A percentile compares a stretch with the other conserved stretches of the same genome.
These are phyloP conservation scores for Thyatira batis DNA, from an alignment of 2,888 invertebrate species.

Conservation along the genomic window DNA sequence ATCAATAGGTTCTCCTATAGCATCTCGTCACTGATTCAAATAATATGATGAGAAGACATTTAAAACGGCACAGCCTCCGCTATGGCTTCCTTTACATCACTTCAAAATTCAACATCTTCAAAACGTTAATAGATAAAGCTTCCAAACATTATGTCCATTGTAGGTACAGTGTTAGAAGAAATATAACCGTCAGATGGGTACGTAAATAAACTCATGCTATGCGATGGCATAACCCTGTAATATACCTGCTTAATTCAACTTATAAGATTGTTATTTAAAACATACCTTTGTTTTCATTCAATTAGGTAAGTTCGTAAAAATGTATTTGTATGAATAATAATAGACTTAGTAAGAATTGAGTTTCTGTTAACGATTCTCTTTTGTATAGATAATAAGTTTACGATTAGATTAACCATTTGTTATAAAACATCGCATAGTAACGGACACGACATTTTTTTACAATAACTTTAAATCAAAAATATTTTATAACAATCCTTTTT, in stretches of 20 bases:
- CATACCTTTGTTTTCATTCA: background rate
- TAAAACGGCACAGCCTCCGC: constrained; percentile 28
- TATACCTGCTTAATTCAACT: background rate
- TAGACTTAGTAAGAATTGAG: background rate
- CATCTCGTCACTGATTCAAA: constrained; percentile 6
- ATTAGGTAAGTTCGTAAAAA: background rate
- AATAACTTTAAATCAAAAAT: background rate
- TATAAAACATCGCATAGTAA: background rate
- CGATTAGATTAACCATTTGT: background rate
- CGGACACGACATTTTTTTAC: too few relatives aligned
- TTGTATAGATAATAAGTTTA: too few relatives aligned
- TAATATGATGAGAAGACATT: constrained; percentile 11
- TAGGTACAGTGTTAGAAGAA: background rate
- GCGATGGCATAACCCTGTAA: background rate
- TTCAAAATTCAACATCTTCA: background rate
- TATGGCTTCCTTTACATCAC: constrained; percentile 23
- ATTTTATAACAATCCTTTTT: background rate
- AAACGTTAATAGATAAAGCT: background rate
- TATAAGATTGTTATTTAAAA: background rate
- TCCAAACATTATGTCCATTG: background rate
- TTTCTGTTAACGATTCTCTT: background rate
- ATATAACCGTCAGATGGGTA: background rate
- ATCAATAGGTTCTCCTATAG: constrained; percentile 26
- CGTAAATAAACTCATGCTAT: constrained; percentile 1
- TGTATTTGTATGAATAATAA: background rate